Evolutionary conservation across 1,140 invertebrate genomes (phyloP), one percentile per base, ranked within the genome.

Genomic region (Drosophila littoralis): DNA sequence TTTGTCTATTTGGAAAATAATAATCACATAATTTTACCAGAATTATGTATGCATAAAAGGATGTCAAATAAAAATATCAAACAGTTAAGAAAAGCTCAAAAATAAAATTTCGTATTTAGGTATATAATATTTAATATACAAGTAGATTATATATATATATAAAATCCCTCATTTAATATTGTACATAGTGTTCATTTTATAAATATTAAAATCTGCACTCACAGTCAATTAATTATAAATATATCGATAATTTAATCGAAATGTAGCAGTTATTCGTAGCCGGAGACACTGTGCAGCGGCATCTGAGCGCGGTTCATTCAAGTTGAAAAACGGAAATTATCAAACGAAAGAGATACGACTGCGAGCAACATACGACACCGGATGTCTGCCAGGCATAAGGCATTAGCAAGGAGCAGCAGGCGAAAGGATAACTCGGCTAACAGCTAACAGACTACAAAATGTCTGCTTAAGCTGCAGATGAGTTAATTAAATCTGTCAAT

Each of bases 401-500:
- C 42, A 66, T 12, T 63, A 42, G 64, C 35, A 48, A 80, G 79
- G 55, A 79, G 64, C 67, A 60, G 69, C 59, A 69, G 68, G 68
- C 65, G 63, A 54, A 78, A 74, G 66, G 80, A 83, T 74, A 70
- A 65, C 65, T 35, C 54, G 57, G 61, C 64, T 33, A 57, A 75
- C 33, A 60, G 55, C 67, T 69, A 77, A 79, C 61, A 55, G 88
- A 85, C 74, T 88, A 91, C 79, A 91, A 84, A 89, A 88, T 88
- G 80, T 84, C 88, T 91, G 89, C 83, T 91, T 84, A 88, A 73
- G 78, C 84, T 79, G 73, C 69, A 78, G 83, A 91, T 91, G 88
- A 91, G 88, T 91, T 91, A 91, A 91, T 91, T 91, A 91, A 91
- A 82, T 91, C 88, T 91, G 88, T 91, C 88, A 91, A 91, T 91